These are phyloP conservation scores for Lampris megalopsis DNA, from an alignment of 2,113 vertebrate species.

Conservation along the genomic window DNA sequence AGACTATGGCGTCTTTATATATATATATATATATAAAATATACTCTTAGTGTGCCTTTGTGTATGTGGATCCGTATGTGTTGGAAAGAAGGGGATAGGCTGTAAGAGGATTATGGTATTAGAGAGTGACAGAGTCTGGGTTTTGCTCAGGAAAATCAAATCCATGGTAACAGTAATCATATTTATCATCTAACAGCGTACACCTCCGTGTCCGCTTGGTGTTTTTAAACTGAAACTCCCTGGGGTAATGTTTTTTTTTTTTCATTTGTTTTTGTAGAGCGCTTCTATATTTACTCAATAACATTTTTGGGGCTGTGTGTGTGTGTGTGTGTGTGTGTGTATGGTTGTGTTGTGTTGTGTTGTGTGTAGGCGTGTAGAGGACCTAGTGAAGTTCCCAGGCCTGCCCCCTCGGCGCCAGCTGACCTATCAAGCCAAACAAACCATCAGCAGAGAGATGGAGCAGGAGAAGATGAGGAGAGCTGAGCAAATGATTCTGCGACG, in stretches of 20 bases:
- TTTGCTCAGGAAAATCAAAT: conserved; percentile 49
- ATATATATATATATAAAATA: background rate
- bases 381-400: conserved; percentile 86
- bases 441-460: conserved; percentile 91
- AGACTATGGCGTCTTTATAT: background rate
- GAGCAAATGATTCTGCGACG: conserved; percentile 83
- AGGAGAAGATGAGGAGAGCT: conserved; percentile 92
- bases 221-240: no score
- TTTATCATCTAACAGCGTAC: conserved; percentile 18
- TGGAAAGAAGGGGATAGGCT: conserved; percentile 41
- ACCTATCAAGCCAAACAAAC: conserved; percentile 97
- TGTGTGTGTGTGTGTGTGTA: conserved; percentile 75
- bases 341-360: conserved; percentile 75
- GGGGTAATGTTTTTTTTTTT: no score
- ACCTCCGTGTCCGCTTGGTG: background rate
- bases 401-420: conserved; percentile 88
- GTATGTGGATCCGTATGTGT: conserved; percentile 73
- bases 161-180: conserved; percentile 7
- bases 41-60: background rate
- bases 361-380: conserved; percentile 88
- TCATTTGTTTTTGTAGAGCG: no score
- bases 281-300: no score
- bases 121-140: conserved; percentile 49
- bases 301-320: background rate
- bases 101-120: conserved; percentile 76